Base-by-base conservation (phyloP, 2,888 invertebrate genomes). In the Hydriomena furcata region DNA sequence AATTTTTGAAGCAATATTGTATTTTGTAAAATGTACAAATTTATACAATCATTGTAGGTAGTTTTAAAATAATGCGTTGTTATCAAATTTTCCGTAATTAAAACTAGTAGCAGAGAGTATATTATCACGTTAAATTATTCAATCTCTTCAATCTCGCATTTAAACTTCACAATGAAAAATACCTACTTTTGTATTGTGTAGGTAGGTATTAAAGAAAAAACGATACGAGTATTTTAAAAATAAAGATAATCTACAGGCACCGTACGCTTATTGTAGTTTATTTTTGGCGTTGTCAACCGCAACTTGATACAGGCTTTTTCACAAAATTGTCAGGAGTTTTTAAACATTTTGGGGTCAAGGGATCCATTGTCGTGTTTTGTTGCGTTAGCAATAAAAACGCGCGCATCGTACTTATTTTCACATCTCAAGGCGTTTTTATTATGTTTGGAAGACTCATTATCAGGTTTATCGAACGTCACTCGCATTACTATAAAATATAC, bases 241-340 rank as follows among this genome's bases (percentile, higher is more conserved):
- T 40, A 43, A 50, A 45, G 34, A 47, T 49, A 53, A n/a, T 55
- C 48, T 40, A 31, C 50, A 30, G 71, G 66, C 72, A 72, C 68
- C 59, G 77, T 69, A 65, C 76, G 63, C 54, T 46, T 55, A 71
- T 71, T 71, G 72, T 71, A 50, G 47, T 66, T 63, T 67, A 73
- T 73, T 70, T 73, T 68, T 70, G 68, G 61, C 40, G 63, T 68
- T 62, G 68, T 69, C 63, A 73, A 58, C 64, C 56, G 48, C 45
- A 46, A 51, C 49, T 52, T 56, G 48, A 55, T 46, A 52, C 13
- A 30, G 28, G 30, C 31, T 31, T 38, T 31, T 35, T 31, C 17
- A 28, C 13, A 10, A 38, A 12, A 37, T 36, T 44, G 34, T 31
- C 35, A 12, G 28, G 25, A 53, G 38, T 47, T 32, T 36, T 20